phyloP scores from a whole-genome alignment of 92 coral and sea anemone genomes.

The Bergia puertoricense region DNA sequence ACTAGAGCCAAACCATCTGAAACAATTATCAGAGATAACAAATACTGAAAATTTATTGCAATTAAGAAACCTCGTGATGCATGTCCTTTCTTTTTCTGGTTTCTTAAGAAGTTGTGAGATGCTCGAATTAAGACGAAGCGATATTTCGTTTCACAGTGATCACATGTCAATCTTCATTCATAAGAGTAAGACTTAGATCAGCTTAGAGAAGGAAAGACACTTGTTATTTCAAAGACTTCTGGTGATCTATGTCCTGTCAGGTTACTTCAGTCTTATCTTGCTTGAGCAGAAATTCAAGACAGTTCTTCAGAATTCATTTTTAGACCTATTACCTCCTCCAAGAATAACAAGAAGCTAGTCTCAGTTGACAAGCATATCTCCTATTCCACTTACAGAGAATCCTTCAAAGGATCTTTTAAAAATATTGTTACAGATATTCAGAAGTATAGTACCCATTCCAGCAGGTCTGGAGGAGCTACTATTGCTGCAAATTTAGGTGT shows the following conservation, averaged over 20 bases:
- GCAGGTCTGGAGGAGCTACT: conserved; percentile 52
- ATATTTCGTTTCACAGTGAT: conserved; percentile 9
- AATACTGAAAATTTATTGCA: conserved; percentile 32
- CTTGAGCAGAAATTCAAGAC: conserved; percentile 13
- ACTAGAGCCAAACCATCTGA: conserved; percentile 35
- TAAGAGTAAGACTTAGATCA: conserved; percentile 56
- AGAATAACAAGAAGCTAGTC: conserved; percentile 42
- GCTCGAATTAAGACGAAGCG: conserved; percentile 5
- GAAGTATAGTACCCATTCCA: conserved; percentile 46
- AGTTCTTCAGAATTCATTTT: conserved; percentile 49
- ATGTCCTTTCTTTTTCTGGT: conserved; percentile 34
- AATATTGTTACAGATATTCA: conserved; percentile 51
- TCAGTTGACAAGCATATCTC: conserved; percentile 49
- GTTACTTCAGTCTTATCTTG: conserved; percentile 34
- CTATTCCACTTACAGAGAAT: conserved; percentile 46
- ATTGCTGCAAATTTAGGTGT: conserved; percentile 49
- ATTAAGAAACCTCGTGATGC: conserved; percentile 38
- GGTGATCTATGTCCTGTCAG: conserved; percentile 44
- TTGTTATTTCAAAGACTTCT: conserved; percentile 44
- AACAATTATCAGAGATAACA: conserved; percentile 26
- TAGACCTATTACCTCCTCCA: conserved; percentile 47
- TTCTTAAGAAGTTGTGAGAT: conserved; percentile 45
- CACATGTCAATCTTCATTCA: conserved; percentile 34
- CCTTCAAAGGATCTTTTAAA: conserved; percentile 46
- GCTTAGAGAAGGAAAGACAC: conserved; percentile 49